Base-by-base conservation (phyloP, 2,797 vertebrate genomes). In the Crocodylus rhombifer region DNA sequence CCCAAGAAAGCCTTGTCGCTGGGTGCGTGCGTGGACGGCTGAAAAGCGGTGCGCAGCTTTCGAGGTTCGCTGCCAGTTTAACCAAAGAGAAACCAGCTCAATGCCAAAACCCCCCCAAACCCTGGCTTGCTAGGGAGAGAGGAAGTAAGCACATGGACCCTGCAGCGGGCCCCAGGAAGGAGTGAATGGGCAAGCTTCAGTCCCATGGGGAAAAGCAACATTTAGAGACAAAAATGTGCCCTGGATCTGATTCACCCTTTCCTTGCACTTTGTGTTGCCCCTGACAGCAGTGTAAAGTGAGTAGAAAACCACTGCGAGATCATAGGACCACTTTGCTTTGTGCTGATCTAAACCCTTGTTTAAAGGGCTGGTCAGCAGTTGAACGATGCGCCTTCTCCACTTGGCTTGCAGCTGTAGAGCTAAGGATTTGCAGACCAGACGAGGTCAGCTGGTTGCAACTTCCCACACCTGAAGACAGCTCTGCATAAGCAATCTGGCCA, bases 61-160 rank as follows among this genome's bases (percentile, higher is more conserved):
- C 33, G 51, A 58, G 28, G 61, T 2, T 73, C 3, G 78, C 79
- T 77, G 30, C 67, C 76, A 90, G 74, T 79, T 77, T 56, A 17
- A 13, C 33, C 61, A 18, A 30, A 51, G 25, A 78, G 10, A 33
- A 6, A 6, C 15, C 58, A 6, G 7, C 42, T 15, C 1, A 0
- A 26, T 33, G 76, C 64, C 55, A 1, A 75, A 5, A 0, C 30
- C 62, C 61, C 28, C 28, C 5, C 42, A 23, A 51, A 80, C 51
- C 25, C 65, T 1, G 7, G 7, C n/a, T 36, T 69, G 1, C 6
- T 0, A n/a, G 4, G 26, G n/a, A 28, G 14, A 42, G 58, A 25
- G 3, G 4, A 55, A 75, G 7, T 58, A 14, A 2, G 20, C 2
- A 3, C 1, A 15, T 9, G 71, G 25, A 2, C 7, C 86, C 0